Base-by-base conservation (phyloP, 2,113 vertebrate genomes). In the Leptocoma aspasia region DNA sequence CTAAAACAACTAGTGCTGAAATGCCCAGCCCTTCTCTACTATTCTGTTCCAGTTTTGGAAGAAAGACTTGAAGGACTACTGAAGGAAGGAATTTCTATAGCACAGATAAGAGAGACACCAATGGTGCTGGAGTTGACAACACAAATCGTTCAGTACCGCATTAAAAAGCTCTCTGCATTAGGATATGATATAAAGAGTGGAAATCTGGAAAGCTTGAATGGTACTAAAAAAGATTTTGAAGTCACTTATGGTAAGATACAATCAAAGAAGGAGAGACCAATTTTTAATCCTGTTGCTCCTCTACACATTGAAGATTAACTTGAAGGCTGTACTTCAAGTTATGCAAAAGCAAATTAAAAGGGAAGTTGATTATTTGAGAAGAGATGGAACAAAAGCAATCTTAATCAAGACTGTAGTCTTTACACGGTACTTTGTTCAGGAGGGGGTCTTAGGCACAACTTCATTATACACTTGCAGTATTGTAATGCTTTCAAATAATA, bases 171-270 rank as follows among this genome's bases (percentile, higher is more conserved):
- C 61, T 96, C 88, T 77, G 93, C 97, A 28, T 95, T 97, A 65
- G 98, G 99, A 17, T 99, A 98, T 19, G 96, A 97, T 60, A 64
- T 99, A 53, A 98, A 96, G 91, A 97, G 96, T 27, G 98, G 98
- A 47, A 98, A 97, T 89, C 96, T 99, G 64, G 97, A 98, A 60
- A 96, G 97, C 56, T 78, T 99, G 6, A 98, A 85, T 44, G 99
- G 99, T 45, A 99, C 99, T 7, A 99, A 99, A 96, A 99, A 99
- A 82, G 99, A 99, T 92, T 99, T 99, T 97, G 99, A 99, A 91
- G 97, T 88, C 63, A 98, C 76, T 92, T 98, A 97, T 56, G 98
- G 97, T 54, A 99, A 98, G 92, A 97, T 99, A 49, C 98, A 98
- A 72, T 96, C 98, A 35, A 98, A 98, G 68, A 97, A 96, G 86